Evolutionary conservation across 1,140 invertebrate genomes (phyloP).

Genomic region (Leptopilina boulardi): DNA sequence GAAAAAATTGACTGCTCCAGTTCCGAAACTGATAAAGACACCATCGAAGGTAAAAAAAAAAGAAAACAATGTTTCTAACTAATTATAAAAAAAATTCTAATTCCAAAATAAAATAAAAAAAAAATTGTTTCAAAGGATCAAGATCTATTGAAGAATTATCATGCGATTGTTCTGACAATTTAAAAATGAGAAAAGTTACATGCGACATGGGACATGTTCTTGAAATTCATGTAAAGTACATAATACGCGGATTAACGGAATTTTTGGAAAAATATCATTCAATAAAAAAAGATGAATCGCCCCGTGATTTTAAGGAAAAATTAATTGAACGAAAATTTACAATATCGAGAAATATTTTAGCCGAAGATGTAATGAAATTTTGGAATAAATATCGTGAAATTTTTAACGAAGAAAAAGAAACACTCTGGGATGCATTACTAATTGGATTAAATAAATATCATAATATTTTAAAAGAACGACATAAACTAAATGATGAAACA

Average conservation of each 20-base stretch:
- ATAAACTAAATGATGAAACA: slow-evolving; percentile 74
- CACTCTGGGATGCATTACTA: slow-evolving; percentile 77
- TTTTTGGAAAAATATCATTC: slow-evolving; percentile 73
- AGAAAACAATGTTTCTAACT: slow-evolving; percentile 4
- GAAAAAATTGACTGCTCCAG: background rate
- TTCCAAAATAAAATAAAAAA: slow-evolving; percentile 1
- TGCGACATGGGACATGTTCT: slow-evolving; percentile 75
- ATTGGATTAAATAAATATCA: slow-evolving; percentile 78
- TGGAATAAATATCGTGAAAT: slow-evolving; percentile 75
- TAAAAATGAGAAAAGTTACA: slow-evolving; percentile 44
- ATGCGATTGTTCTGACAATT: background rate
- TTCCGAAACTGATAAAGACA: background rate
- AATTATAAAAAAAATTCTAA: slow-evolving; percentile 16
- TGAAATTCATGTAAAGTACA: slow-evolving; percentile 76
- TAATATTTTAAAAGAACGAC: slow-evolving; percentile 75
- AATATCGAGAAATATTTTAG: slow-evolving; percentile 73
- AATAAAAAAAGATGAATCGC: slow-evolving; percentile 59
- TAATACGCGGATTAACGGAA: slow-evolving; percentile 75
- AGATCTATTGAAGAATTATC: slow-evolving; percentile 35
- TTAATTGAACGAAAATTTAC: slow-evolving; percentile 59
- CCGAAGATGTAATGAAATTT: slow-evolving; percentile 74
- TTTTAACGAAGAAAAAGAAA: slow-evolving; percentile 72
- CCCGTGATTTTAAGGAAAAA: slow-evolving; percentile 49
- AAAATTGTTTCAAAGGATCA: background rate
- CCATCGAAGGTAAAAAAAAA: background rate